Percentiles rank a stretch among this genome's conserved stretches.
Conservation (phyloP, 2,797 vertebrate species). For the Sebastes cheni region DNA sequence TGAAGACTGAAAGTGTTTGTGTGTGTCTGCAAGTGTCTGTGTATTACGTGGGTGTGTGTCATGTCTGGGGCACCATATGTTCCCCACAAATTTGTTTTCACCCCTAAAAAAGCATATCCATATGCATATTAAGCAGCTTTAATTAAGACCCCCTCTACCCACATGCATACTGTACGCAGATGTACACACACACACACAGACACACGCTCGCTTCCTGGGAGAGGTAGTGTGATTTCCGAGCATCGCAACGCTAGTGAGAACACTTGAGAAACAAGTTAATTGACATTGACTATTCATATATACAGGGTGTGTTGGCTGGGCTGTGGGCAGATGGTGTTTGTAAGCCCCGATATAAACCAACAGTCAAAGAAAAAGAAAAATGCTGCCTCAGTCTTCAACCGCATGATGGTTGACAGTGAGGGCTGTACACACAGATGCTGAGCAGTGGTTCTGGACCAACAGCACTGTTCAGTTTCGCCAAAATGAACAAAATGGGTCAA, state of each 20-base stretch:
- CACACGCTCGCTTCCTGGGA: conserved; percentile 56
- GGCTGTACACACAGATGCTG: not conserved
- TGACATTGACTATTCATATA: conserved; percentile 78
- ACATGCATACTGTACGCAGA: conserved; percentile 51
- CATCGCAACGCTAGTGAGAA: conserved; percentile 60
- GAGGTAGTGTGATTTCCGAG: conserved; percentile 69
- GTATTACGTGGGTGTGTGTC: conserved; percentile 63
- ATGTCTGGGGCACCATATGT: conserved; percentile 83
- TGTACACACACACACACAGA: conserved; percentile 35
- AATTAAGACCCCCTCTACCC: conserved; percentile 73
- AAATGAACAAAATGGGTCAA: no score
- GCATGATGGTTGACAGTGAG: not conserved
- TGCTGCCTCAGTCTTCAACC: conserved; percentile 27
- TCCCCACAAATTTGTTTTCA: conserved; percentile 81
- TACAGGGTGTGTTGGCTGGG: conserved; percentile 68
- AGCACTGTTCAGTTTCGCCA: not conserved
- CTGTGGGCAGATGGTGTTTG: conserved; percentile 80
- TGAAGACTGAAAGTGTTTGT: conserved; percentile 55
- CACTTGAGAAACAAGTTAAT: conserved; percentile 78
- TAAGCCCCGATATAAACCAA: conserved; percentile 60
- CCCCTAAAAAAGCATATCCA: conserved; percentile 74
- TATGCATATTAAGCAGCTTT: conserved; percentile 80
- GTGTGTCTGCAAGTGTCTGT: conserved; percentile 48
- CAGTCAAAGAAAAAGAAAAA: conserved; percentile 45
- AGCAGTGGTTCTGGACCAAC: not conserved